Evolutionary conservation across 2,888 invertebrate genomes (phyloP), one percentile per base, ranked within the genome.

Genomic region (Chromoteleia sp.): DNA sequence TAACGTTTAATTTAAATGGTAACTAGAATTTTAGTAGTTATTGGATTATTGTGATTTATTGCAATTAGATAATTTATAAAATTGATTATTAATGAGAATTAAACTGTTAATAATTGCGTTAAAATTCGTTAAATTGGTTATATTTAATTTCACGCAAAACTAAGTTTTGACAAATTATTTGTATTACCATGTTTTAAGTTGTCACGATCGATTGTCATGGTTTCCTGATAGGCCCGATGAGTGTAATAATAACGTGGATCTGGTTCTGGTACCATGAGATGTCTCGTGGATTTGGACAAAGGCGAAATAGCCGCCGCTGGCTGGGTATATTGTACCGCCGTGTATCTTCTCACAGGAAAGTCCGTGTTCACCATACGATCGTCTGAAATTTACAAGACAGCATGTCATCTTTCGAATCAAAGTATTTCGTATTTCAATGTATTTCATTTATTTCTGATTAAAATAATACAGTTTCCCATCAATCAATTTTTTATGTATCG

Each of bases 251-350:
- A 94, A 86, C 95, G 94, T 50, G 93, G 92, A 88, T 95, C 95
- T 83, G 91, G 91, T 82, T 91, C 92, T 6, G 95, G 95, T 58
- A 95, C 94, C 81, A 95, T 92, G 54, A 96, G 93, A 92, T 96
- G 96, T 87, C 96, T 94, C 6, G 96, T 96, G 8, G 96, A 96
- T 92, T 97, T 97, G 14, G 96, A 96, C 81, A 95, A 91, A 59
- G 94, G 94, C 0, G 95, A 95, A 73, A 94, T 94, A 68, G 94
- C 94, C 87, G 96, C 96, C 82, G 96, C 96, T 63, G 96, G 95
- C 89, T 96, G 96, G 0, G 96, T 96, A 91, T 95, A 96, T 87
- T 96, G 95, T 86, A 95, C 94, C 1, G 95, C 95, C 0, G 96
- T 96, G 85, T 95, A 96, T n/a, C 95, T 94, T 83, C 95, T 93